phyloP scores from a whole-genome alignment of 30 jellyfish, hydroid and myxozoan genomes.

The Hydractinia symbiolongicarpus region DNA sequence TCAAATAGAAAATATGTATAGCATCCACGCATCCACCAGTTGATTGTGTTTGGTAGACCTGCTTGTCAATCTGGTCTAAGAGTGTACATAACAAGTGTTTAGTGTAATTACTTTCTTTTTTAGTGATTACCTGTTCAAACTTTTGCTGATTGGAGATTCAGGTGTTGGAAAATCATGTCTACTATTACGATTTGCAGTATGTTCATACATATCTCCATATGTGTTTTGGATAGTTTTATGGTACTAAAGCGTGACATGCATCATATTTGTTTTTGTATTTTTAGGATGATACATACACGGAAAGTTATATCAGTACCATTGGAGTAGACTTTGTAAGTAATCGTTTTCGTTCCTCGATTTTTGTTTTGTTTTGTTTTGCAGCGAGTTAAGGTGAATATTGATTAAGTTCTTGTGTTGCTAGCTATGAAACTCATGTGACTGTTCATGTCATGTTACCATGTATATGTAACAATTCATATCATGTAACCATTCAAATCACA shows the following conservation, averaged over 20 bases:
- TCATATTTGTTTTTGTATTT: background rate
- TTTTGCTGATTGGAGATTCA: slow-evolving; percentile 97
- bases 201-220: slow-evolving; percentile 13
- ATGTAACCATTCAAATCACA: too few species aligned
- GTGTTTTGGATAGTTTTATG: background rate
- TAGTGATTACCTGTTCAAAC: slow-evolving; percentile 94
- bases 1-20: too few species aligned
- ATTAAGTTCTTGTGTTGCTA: background rate
- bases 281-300: slow-evolving; percentile 99
- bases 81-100: too few species aligned
- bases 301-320: slow-evolving; percentile 97
- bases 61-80: too few species aligned
- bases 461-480: too few species aligned
- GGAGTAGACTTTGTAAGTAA: slow-evolving; percentile 99
- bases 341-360: background rate
- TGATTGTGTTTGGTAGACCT: too few species aligned
- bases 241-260: background rate
- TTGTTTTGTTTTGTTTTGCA: too few species aligned
- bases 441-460: too few species aligned
- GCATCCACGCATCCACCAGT: too few species aligned
- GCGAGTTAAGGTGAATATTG: background rate
- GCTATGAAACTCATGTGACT: too few species aligned
- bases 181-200: slow-evolving; percentile 96
- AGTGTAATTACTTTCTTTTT: background rate
- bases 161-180: slow-evolving; percentile 99